A percentile compares a stretch with the other conserved stretches of the same genome.
phyloP scores from a whole-genome alignment of 2,797 vertebrate species.

The Protosalanx chinensis region DNA sequence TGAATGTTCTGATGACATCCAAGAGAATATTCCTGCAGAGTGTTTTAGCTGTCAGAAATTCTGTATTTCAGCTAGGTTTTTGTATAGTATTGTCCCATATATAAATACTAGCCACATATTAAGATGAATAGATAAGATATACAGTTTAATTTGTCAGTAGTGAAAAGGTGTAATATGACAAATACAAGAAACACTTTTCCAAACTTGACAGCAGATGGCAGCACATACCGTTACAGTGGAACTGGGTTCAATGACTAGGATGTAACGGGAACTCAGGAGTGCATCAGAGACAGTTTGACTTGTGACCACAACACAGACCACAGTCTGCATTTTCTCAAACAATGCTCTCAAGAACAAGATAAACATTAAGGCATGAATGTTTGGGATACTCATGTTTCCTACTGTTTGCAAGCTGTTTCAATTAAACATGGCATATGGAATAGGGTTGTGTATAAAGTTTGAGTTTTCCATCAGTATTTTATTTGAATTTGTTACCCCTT shows the following conservation, averaged over 20 bases:
- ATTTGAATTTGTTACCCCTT: too few species aligned
- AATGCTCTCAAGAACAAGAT: not conserved
- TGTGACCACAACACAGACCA: too few species aligned
- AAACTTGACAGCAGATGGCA: conserved; percentile 57
- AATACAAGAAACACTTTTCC: conserved; percentile 8
- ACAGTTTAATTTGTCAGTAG: not conserved
- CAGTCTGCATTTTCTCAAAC: not conserved
- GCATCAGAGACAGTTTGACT: not conserved
- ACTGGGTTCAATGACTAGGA: not conserved
- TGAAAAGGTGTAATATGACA: too few species aligned
- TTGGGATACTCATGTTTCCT: not conserved
- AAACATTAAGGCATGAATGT: not conserved
- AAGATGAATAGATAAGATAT: too few species aligned
- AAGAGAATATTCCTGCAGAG: not conserved
- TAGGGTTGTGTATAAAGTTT: not conserved
- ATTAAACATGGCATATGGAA: not conserved
- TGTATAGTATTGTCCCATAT: too few species aligned
- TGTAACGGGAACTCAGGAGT: not conserved
- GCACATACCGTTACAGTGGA: conserved; percentile 29
- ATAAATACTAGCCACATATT: too few species aligned
- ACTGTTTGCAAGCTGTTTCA: not conserved
- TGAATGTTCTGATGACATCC: not conserved
- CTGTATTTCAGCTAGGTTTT: too few species aligned
- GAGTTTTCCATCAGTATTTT: not conserved
- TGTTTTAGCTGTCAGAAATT: not conserved